Evolutionary conservation across 2,888 invertebrate species (phyloP).

Genomic region (Leptopilina syphax): DNA sequence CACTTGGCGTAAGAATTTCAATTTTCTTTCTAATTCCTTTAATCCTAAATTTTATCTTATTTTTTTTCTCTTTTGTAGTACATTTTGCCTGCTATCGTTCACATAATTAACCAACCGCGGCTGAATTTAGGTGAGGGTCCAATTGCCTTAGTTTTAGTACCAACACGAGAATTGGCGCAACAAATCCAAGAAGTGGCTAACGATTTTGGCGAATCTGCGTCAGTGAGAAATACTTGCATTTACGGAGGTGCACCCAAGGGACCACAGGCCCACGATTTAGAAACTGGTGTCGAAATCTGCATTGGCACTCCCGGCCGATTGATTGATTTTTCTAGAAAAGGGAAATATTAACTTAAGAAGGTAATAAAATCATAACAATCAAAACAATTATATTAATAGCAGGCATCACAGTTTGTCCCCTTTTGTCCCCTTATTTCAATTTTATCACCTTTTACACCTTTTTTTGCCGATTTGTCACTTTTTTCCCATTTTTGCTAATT

Average conservation of each 20-base stretch:
- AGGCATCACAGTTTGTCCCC: too few relatives aligned
- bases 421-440: too few relatives aligned
- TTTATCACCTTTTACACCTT: too few relatives aligned
- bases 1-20: slow-evolving; percentile 75
- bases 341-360: slow-evolving; percentile 86
- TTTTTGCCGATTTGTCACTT: too few relatives aligned
- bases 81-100: slow-evolving; percentile 81
- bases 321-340: slow-evolving; percentile 95
- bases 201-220: slow-evolving; percentile 93
- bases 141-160: slow-evolving; percentile 80
- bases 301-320: slow-evolving; percentile 97
- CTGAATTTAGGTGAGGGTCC: slow-evolving; percentile 82
- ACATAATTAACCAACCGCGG: slow-evolving; percentile 81
- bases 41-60: not conserved
- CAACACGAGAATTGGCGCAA: slow-evolving; percentile 79
- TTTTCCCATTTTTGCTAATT: too few relatives aligned
- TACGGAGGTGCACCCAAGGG: slow-evolving; percentile 99
- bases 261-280: slow-evolving; percentile 90
- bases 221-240: slow-evolving; percentile 94
- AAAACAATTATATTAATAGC: too few relatives aligned
- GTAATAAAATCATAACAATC: slow-evolving; percentile 42
- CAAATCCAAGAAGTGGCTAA: slow-evolving; percentile 88
- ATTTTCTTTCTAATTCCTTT: slow-evolving; percentile 18
- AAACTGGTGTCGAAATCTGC: slow-evolving; percentile 94
- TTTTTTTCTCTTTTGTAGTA: slow-evolving; percentile 73